A percentile compares a stretch with the other conserved stretches of the same genome.
Evolutionary conservation across 2,888 invertebrate species (phyloP).

Genomic region (Rhabditophanes sp.): DNA sequence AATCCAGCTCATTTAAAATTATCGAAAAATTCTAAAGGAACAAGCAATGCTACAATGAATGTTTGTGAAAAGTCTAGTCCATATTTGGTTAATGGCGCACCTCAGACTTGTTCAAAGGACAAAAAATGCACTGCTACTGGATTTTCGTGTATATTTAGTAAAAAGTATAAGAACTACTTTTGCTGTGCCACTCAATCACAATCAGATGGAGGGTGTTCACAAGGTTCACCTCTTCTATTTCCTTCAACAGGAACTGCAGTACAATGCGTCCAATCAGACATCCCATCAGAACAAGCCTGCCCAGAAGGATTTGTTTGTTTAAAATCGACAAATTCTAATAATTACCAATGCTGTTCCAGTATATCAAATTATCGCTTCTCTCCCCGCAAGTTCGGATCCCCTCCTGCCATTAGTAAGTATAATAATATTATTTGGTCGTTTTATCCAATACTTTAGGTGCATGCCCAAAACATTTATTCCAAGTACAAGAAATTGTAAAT

Average conservation of each 20-base stretch:
- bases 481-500: conserved; percentile 33
- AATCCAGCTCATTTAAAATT: conserved; percentile 6
- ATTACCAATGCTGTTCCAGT: conserved; percentile 16
- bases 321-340: conserved; percentile 10
- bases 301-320: conserved; percentile 30
- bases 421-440: conserved; percentile 1
- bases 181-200: conserved; percentile 17
- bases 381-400: no score
- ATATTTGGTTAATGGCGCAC: conserved; percentile 31
- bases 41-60: conserved; percentile 11
- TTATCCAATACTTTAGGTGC: conserved; percentile 13
- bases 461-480: conserved; percentile 32
- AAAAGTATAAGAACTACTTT: conserved; percentile 18
- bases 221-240: conserved; percentile 34
- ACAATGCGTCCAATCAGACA: conserved; percentile 26
- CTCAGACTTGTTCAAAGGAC: conserved; percentile 39
- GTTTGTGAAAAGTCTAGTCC: conserved; percentile 33
- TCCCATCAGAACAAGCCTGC: conserved; percentile 30
- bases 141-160: conserved; percentile 38
- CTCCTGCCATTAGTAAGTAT: no score
- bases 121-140: no score
- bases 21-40: conserved; percentile 11
- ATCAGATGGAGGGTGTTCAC: conserved; percentile 27
- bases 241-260: conserved; percentile 41
- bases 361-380: conserved; percentile 3